Conservation (phyloP, 2,113 vertebrate species). For the Vireo altiloquus region DNA sequence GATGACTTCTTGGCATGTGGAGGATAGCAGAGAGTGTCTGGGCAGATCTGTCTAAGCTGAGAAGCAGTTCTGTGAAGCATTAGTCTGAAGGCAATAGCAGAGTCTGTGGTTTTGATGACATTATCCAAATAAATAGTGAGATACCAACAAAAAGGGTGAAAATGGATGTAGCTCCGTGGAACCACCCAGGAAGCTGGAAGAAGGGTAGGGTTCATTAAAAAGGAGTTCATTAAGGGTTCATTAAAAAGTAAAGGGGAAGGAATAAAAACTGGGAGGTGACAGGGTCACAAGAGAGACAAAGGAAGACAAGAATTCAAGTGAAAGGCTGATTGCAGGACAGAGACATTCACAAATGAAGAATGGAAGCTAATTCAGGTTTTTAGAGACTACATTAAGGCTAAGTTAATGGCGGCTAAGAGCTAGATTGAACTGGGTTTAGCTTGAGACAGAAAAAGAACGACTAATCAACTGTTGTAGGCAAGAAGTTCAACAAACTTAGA, state of each 20-base stretch:
- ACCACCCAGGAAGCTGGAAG: not conserved
- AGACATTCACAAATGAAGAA: not conserved
- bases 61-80: not conserved
- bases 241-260: not conserved
- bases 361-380: not conserved
- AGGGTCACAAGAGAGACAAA: not conserved
- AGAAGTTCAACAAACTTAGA: not conserved
- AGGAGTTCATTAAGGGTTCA: not conserved
- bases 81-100: not conserved
- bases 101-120: not conserved
- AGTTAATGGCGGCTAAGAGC: not conserved
- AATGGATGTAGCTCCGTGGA: not conserved
- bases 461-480: not conserved
- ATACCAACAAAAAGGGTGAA: not conserved
- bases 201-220: not conserved
- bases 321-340: not conserved
- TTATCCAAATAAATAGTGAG: not conserved
- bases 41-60: not conserved
- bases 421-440: not conserved
- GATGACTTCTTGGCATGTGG: not conserved
- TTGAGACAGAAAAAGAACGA: not conserved
- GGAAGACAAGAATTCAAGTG: not conserved
- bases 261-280: not conserved
- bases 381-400: not conserved
- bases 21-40: not conserved